phyloP scores from a whole-genome alignment of 2,797 vertebrate species.

The Emys orbicularis region DNA sequence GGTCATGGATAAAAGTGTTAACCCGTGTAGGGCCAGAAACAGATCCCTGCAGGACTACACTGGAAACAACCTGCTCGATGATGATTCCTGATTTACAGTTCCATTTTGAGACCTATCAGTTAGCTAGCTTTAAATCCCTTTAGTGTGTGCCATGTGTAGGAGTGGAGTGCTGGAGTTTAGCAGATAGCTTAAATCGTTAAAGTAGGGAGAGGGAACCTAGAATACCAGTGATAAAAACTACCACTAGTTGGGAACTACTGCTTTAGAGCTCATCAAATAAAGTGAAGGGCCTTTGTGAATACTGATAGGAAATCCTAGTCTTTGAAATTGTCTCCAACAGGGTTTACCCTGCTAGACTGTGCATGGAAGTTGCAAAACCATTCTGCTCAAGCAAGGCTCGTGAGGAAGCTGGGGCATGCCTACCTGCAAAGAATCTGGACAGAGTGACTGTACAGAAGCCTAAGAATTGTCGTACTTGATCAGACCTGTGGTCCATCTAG shows the following conservation, averaged over 20 bases:
- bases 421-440: background rate
- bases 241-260: background rate
- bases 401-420: background rate
- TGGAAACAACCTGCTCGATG: background rate
- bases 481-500: background rate
- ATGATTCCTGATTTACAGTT: background rate
- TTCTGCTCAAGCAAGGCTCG: background rate
- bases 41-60: background rate
- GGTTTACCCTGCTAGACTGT: background rate
- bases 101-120: background rate
- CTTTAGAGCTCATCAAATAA: conserved; percentile 15
- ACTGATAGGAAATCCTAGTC: conserved; percentile 2
- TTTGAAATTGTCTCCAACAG: conserved; percentile 5
- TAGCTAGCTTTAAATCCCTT: background rate
- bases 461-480: background rate
- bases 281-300: background rate
- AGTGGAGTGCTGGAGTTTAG: background rate
- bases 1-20: background rate
- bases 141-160: background rate
- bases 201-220: background rate
- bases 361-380: background rate
- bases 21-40: background rate
- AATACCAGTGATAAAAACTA: background rate
- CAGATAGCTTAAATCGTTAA: background rate
- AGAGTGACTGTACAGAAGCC: rapidly evolving